These are phyloP conservation scores for Odocoileus virginianus DNA, from an alignment of 2,113 vertebrate species.

Conservation along the genomic window DNA sequence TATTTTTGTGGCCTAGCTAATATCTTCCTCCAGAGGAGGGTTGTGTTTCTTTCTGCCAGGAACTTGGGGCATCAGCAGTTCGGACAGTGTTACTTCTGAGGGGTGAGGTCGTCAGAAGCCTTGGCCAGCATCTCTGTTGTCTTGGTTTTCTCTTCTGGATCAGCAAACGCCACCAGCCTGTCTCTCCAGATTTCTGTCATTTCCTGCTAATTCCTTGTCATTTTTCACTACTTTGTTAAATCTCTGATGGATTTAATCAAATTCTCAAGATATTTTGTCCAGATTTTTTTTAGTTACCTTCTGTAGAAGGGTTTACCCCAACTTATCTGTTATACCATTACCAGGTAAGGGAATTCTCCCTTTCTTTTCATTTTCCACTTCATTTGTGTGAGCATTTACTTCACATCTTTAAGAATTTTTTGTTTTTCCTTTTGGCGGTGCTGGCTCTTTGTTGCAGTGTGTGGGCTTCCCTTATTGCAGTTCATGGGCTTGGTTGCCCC, in stretches of 20 bases:
- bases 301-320: background rate
- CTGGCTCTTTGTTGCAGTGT: background rate
- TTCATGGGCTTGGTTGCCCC: background rate
- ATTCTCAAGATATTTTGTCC: background rate
- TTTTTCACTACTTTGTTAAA: background rate
- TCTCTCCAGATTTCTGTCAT: background rate
- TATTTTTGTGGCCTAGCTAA: background rate
- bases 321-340: background rate
- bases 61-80: background rate
- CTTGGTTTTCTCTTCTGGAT: background rate
- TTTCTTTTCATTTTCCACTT: background rate
- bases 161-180: background rate
- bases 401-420: background rate
- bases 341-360: background rate
- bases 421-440: background rate
- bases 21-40: background rate
- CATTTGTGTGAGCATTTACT: background rate
- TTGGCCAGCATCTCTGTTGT: background rate
- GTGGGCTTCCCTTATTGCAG: background rate
- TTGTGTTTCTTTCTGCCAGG: background rate
- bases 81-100: background rate
- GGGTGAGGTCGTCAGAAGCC: background rate
- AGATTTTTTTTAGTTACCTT: background rate
- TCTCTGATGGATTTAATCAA: background rate
- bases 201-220: background rate